A percentile compares a stretch with the other conserved stretches of the same genome.
Conservation (phyloP, 2,113 vertebrate genomes). For the Emydura subglobosa region DNA sequence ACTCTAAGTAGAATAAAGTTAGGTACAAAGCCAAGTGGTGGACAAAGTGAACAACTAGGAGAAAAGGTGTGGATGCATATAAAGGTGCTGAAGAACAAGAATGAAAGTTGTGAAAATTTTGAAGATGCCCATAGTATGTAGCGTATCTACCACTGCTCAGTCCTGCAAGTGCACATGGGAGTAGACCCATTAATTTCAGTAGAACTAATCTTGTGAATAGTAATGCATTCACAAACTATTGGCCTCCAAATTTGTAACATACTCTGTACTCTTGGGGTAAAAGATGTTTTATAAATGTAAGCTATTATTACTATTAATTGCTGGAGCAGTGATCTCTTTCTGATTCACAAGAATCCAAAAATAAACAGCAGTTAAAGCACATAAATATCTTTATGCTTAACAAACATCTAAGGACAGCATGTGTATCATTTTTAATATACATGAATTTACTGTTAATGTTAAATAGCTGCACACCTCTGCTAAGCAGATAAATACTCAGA, state of each 20-base stretch:
- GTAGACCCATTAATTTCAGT: neutral
- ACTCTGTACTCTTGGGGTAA: neutral
- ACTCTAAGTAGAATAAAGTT: neutral
- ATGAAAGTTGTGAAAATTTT: neutral
- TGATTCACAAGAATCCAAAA: neutral
- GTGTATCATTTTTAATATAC: neutral
- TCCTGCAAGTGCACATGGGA: neutral
- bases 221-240: neutral
- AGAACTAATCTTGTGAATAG: neutral
- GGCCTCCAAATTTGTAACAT: neutral
- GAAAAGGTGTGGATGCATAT: neutral
- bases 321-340: neutral
- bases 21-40: neutral
- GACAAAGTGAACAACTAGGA: neutral
- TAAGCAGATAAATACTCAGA: neutral
- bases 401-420: neutral
- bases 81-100: neutral
- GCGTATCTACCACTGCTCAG: neutral
- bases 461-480: neutral
- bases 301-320: neutral
- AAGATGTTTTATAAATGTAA: neutral
- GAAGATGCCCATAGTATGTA: neutral
- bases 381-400: neutral
- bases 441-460: neutral
- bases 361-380: fast-evolving